A percentile compares a stretch with the other conserved stretches of the same genome.
These are phyloP conservation scores for Linepithema humile DNA, from an alignment of 1,140 invertebrate genomes.

Conservation along the genomic window DNA sequence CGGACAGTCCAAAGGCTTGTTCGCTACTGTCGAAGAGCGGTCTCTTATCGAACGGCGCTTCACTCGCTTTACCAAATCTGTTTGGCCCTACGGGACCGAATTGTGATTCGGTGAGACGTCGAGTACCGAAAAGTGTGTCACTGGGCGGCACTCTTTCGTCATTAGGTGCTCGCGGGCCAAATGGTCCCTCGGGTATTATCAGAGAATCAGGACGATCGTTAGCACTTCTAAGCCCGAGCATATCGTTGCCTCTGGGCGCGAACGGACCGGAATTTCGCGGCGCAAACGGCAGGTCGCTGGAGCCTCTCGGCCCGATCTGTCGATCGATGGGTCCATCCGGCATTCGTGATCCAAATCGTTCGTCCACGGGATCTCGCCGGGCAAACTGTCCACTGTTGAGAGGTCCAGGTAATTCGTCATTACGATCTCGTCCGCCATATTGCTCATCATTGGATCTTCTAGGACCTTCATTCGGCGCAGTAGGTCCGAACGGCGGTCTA, in stretches of 20 bases:
- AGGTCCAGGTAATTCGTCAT: constrained; percentile 27
- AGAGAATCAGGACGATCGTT: constrained; percentile 32
- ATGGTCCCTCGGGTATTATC: constrained; percentile 29
- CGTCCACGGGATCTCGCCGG: not conserved
- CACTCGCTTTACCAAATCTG: constrained; percentile 5
- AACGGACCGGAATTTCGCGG: constrained; percentile 41
- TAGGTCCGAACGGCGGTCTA: constrained; percentile 40
- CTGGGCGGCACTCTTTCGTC: constrained; percentile 13
- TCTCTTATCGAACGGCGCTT: not conserved
- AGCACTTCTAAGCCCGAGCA: constrained; percentile 34
- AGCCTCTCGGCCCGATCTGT: constrained; percentile 35
- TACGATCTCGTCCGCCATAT: constrained; percentile 40
- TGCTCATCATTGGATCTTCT: constrained; percentile 51
- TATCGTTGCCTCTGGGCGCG: constrained; percentile 24
- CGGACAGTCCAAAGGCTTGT: not conserved
- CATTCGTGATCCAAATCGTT: constrained; percentile 38
- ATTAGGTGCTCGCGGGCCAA: constrained; percentile 9
- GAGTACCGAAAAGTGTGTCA: constrained; percentile 25
- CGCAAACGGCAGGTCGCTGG: constrained; percentile 35
- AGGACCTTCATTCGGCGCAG: constrained; percentile 45
- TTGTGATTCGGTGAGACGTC: not conserved
- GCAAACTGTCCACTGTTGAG: constrained; percentile 56
- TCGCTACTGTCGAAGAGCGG: not conserved
- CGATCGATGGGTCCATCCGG: constrained; percentile 49
- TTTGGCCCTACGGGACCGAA: not conserved